Conservation (phyloP, 2,888 invertebrate species). For the Limulus polyphemus region DNA sequence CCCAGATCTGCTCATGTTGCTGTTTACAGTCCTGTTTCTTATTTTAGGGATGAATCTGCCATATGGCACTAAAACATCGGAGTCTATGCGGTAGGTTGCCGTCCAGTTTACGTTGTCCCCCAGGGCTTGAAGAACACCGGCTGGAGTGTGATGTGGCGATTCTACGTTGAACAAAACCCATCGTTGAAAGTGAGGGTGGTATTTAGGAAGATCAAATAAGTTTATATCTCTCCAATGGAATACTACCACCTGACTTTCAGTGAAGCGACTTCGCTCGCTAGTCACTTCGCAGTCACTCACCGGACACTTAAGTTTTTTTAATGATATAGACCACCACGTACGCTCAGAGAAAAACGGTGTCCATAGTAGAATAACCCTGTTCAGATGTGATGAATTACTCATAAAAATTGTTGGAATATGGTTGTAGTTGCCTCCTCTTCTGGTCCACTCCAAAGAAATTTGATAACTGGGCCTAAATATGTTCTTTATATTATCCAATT, state of each 20-base stretch:
- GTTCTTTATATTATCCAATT: too few species aligned
- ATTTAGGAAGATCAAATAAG: constrained; percentile 13
- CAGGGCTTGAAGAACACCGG: constrained; percentile 11
- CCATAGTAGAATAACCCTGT: constrained; percentile 9
- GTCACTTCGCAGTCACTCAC: constrained; percentile 21
- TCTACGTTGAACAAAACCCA: constrained; percentile 26
- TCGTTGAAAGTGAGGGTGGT: constrained; percentile 13
- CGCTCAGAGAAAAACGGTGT: constrained; percentile 6
- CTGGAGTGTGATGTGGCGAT: constrained; percentile 20
- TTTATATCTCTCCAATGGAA: constrained; percentile 24
- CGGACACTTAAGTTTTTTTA: constrained; percentile 1
- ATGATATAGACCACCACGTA: constrained; percentile 3
- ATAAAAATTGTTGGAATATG: too few species aligned
- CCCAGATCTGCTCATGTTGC: not conserved
- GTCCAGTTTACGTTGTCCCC: constrained; percentile 18
- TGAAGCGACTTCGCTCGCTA: constrained; percentile 14
- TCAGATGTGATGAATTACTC: too few species aligned
- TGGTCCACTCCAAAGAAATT: too few species aligned
- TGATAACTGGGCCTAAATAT: too few species aligned
- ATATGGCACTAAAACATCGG: constrained; percentile 8
- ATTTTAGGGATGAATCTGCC: not conserved
- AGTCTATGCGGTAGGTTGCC: constrained; percentile 16
- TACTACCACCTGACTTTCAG: constrained; percentile 23
- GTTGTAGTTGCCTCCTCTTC: too few species aligned
- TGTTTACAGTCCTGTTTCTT: too few species aligned